A percentile compares a stretch with the other conserved stretches of the same genome.
Conservation (phyloP, 1,140 invertebrate species). For the Lethrus apterus region DNA sequence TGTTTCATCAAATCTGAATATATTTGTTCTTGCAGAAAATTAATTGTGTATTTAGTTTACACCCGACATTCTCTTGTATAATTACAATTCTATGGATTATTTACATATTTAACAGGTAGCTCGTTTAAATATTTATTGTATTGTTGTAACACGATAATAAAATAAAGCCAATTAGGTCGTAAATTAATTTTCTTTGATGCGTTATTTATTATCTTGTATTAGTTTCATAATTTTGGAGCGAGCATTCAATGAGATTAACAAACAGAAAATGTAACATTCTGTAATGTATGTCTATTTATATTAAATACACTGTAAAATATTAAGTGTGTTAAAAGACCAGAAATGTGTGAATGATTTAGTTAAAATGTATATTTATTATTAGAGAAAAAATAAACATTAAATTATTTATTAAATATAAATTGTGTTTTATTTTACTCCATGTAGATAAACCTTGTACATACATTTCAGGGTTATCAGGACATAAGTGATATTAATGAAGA, state of each 20-base stretch:
- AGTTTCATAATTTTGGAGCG: neutral
- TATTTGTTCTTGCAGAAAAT: too few relatives aligned
- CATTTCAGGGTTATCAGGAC: neutral
- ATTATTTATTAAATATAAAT: slow-evolving; percentile 9
- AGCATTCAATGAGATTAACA: slow-evolving; percentile 12
- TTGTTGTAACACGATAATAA: too few relatives aligned
- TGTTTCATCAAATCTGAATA: too few relatives aligned
- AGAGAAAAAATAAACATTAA: too few relatives aligned
- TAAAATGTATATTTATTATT: slow-evolving; percentile 15
- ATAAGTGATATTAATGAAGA: neutral
- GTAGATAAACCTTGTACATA: too few relatives aligned
- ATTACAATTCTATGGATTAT: slow-evolving; percentile 1
- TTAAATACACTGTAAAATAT: slow-evolving; percentile 13
- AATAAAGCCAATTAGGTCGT: too few relatives aligned
- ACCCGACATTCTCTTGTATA: neutral
- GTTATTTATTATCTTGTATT: too few relatives aligned
- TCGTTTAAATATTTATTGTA: too few relatives aligned
- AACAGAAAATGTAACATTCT: slow-evolving; percentile 18
- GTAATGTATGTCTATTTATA: slow-evolving; percentile 16
- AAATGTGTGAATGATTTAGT: slow-evolving; percentile 14
- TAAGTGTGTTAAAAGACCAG: slow-evolving; percentile 8
- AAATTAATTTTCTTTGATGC: too few relatives aligned
- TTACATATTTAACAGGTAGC: neutral
- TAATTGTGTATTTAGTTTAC: too few relatives aligned
- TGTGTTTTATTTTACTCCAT: slow-evolving; percentile 5